phyloP scores from a whole-genome alignment of 2,888 invertebrate species.

The Thereva unica region DNA sequence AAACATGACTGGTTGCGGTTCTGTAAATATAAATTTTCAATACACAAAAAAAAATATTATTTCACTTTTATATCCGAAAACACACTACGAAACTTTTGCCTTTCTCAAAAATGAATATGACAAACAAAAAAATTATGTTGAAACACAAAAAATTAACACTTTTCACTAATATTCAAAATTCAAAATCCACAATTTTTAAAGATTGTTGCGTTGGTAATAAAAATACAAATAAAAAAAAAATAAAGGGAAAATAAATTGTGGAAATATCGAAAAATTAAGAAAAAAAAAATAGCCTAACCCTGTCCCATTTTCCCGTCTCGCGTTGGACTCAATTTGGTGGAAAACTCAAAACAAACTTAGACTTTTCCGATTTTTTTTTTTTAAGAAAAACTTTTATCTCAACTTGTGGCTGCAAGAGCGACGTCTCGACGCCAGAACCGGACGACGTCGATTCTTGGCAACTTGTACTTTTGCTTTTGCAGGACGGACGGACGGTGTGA shows the following conservation, averaged over 20 bases:
- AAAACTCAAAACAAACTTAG: conserved; percentile 30
- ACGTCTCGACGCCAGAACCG: not conserved
- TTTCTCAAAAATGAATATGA: too few species aligned
- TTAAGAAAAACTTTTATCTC: not conserved
- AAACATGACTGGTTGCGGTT: conserved; percentile 67
- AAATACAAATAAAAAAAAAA: conserved; percentile 6
- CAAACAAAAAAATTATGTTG: too few species aligned
- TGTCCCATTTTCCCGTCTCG: conserved; percentile 54
- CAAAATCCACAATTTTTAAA: too few species aligned
- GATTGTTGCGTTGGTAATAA: not conserved
- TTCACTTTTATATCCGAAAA: conserved; percentile 4
- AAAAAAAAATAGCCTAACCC: conserved; percentile 54
- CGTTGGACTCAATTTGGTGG: conserved; percentile 40
- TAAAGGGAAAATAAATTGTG: conserved; percentile 1
- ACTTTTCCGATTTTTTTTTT: conserved; percentile 17
- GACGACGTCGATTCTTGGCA: too few species aligned
- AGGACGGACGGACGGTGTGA: not conserved
- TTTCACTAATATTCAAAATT: too few species aligned
- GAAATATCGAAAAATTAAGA: conserved; percentile 20
- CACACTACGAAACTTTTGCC: conserved; percentile 15
- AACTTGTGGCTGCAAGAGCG: not conserved
- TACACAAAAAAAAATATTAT: conserved; percentile 23
- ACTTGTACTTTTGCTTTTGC: conserved; percentile 4
- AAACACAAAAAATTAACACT: too few species aligned
- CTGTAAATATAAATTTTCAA: conserved; percentile 54